Conservation (phyloP, 2,113 vertebrate species). For the Gila orcuttii region DNA sequence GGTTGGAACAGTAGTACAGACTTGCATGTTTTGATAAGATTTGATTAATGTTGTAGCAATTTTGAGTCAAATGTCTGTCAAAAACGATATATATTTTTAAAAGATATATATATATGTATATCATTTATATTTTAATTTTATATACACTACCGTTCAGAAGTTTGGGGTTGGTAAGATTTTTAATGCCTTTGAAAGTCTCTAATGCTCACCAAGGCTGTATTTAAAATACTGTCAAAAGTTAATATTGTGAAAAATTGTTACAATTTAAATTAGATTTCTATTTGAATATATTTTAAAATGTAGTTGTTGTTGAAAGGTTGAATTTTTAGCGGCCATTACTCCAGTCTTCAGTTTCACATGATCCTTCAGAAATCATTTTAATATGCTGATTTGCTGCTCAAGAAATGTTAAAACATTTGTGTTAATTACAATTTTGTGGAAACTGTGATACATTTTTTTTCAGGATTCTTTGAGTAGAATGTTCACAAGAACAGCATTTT, state of each 20-base stretch:
- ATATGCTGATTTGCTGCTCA: not conserved
- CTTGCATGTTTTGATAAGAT: not conserved
- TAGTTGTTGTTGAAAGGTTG: not conserved
- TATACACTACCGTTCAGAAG: not conserved
- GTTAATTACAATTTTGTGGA: not conserved
- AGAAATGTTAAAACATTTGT: not conserved
- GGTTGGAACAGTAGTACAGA: not conserved
- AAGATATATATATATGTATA: not conserved
- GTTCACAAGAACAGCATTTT: no score
- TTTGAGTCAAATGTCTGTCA: not conserved
- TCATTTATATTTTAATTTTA: not conserved
- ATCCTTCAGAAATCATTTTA: not conserved
- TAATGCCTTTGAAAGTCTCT: not conserved
- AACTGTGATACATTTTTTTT: not conserved
- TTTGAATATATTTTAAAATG: not conserved
- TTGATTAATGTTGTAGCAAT: not conserved
- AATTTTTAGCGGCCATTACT: not conserved
- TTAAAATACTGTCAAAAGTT: not conserved
- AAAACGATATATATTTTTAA: not conserved
- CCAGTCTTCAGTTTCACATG: not conserved
- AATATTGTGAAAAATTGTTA: not conserved
- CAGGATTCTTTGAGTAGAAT: no score
- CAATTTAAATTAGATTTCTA: no score
- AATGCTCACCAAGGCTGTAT: not conserved
- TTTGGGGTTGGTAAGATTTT: no score